Conservation (phyloP, 2,888 invertebrate genomes). For the Pyrrhosoma nymphula region DNA sequence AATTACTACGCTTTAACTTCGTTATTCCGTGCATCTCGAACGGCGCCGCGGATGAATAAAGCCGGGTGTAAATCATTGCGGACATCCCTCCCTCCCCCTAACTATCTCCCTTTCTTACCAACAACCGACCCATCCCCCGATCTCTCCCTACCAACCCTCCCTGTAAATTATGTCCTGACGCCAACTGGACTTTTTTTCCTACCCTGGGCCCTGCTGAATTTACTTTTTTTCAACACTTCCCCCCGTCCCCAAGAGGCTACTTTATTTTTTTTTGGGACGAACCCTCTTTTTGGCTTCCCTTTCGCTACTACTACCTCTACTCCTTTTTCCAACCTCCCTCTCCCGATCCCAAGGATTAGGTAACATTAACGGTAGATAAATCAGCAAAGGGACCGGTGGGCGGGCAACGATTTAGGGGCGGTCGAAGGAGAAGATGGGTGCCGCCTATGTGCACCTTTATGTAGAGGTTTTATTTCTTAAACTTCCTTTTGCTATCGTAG, state of each 20-base stretch:
- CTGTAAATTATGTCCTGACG: conserved; percentile 33
- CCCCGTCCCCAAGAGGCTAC: background rate
- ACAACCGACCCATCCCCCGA: background rate
- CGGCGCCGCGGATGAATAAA: background rate
- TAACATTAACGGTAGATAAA: conserved; percentile 65
- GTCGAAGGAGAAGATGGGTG: background rate
- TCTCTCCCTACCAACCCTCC: background rate
- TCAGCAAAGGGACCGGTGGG: conserved; percentile 14
- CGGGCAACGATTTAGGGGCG: background rate
- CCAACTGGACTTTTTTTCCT: background rate
- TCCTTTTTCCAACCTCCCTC: background rate
- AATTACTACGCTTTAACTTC: conserved; percentile 33
- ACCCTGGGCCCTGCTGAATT: conserved; percentile 31
- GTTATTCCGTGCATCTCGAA: conserved; percentile 49
- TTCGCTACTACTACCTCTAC: background rate
- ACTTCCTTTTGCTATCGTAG: too few relatives aligned
- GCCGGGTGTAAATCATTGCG: conserved; percentile 46
- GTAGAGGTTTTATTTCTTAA: too few relatives aligned
- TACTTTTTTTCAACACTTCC: conserved; percentile 54
- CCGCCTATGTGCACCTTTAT: background rate
- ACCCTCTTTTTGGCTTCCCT: background rate
- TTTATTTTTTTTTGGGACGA: background rate
- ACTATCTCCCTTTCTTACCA: background rate
- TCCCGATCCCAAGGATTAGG: conserved; percentile 51
- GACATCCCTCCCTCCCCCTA: background rate